Evolutionary conservation across 2,888 invertebrate species (phyloP).

Genomic region (Cataglyphis albicans): DNA sequence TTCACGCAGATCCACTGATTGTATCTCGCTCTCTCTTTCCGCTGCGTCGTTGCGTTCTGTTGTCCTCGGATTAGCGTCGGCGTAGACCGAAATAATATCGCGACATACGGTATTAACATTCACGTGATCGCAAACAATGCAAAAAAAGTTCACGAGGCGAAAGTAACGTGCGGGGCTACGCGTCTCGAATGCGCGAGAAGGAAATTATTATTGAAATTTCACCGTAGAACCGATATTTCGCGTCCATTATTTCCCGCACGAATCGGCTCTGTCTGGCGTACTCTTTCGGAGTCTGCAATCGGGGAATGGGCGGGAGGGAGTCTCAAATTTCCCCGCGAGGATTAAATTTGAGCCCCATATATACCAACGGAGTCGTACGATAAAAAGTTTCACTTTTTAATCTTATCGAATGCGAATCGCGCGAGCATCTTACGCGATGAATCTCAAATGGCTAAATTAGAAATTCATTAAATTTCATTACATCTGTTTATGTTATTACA

Average conservation of each 20-base stretch:
- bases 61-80: conserved; percentile 71
- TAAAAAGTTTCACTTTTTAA: conserved; percentile 25
- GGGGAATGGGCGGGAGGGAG: neutral
- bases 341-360: conserved; percentile 21
- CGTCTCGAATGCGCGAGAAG: conserved; percentile 18
- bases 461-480: conserved; percentile 17
- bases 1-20: neutral
- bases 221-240: conserved; percentile 63
- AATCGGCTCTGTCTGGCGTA: conserved; percentile 45
- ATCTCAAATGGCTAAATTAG: neutral
- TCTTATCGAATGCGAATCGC: neutral
- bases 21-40: neutral
- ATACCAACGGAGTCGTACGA: conserved; percentile 3
- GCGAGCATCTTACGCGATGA: neutral
- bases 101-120: conserved; percentile 68
- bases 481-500: neutral
- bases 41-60: conserved; percentile 6
- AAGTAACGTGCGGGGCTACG: conserved; percentile 48
- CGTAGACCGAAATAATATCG: conserved; percentile 58
- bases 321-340: conserved; percentile 58
- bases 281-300: conserved; percentile 63
- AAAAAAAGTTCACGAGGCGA: conserved; percentile 42
- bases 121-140: conserved; percentile 63
- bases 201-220: conserved; percentile 68
- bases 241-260: conserved; percentile 39